Base-by-base conservation (phyloP, 2,113 vertebrate species). In the Tupaia chinensis region DNA sequence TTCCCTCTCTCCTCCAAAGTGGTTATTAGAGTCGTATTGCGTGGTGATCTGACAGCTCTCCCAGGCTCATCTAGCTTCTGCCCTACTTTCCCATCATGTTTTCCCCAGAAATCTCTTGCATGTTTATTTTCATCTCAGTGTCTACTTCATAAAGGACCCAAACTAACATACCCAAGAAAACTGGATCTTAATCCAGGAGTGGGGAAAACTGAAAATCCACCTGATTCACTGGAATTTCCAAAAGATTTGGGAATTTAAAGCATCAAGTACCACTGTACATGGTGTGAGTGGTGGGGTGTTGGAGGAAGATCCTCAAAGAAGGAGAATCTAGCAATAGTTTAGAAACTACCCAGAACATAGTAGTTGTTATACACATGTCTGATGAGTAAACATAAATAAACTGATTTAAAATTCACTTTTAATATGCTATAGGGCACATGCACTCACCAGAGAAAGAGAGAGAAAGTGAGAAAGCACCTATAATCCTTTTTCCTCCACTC, bases 181-280 rank as follows among this genome's bases (percentile, higher is more conserved):
- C 53, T 3, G 7, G 9, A 65, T 77, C 65, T 23, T 92, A 81
- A 77, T 53, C 25, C 54, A 84, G 44, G 34, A 86, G 34, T 66
- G 17, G 63, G 17, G 1, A 83, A 29, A 68, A 9, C 12, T 79
- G 25, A 78, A 61, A 82, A 72, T 32, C 34, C 34, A 63, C 1
- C 19, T 76, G 68, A 80, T 70, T 82, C 69, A 15, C 54, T 84
- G 10, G 11, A 70, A 88, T 95, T 96, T 54, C 83, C 87, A 83
- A 69, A 83, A 85, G 70, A 8, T 14, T 32, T 44, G 44, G 44
- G 53, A 56, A 78, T 25, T 83, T 8, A 78, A 87, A 53, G 9
- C 3, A 34, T 9, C 44, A 23, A 69, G 78, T 79, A 72, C 53
- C 34, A 80, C 34, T n/a, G 1, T 70, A 69, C 32, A 9, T 25